Conservation (phyloP, 1,140 invertebrate genomes). For the Archivesica marissinica region DNA sequence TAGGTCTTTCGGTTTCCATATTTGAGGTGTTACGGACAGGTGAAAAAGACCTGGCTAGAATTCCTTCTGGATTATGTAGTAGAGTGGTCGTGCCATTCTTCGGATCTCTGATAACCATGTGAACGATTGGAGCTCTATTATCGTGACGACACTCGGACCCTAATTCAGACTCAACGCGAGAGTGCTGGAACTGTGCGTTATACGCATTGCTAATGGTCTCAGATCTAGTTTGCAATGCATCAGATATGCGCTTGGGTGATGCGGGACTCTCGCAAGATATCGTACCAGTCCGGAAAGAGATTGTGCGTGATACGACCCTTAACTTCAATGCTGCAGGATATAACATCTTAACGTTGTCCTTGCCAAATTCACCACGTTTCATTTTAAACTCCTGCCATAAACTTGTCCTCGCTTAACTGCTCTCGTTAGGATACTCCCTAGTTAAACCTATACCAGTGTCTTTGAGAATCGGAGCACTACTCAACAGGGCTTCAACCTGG, state of each 20-base stretch:
- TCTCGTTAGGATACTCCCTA: too few relatives aligned
- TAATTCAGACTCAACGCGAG: too few relatives aligned
- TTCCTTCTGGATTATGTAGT: background rate
- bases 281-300: background rate
- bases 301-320: background rate
- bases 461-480: too few relatives aligned
- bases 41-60: background rate
- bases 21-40: background rate
- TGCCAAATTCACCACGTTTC: too few relatives aligned
- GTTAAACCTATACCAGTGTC: too few relatives aligned
- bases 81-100: background rate
- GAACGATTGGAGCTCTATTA: background rate
- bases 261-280: background rate
- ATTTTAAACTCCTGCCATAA: too few relatives aligned
- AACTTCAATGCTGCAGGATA: too few relatives aligned
- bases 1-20: background rate
- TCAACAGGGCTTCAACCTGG: too few relatives aligned
- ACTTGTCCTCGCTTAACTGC: too few relatives aligned
- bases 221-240: background rate
- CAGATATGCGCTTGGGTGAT: background rate
- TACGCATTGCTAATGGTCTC: background rate
- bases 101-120: background rate
- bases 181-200: background rate
- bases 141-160: background rate
- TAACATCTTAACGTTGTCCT: too few relatives aligned